Evolutionary conservation across 2,113 vertebrate species (phyloP).

Genomic region (Clarias macrocephalus): DNA sequence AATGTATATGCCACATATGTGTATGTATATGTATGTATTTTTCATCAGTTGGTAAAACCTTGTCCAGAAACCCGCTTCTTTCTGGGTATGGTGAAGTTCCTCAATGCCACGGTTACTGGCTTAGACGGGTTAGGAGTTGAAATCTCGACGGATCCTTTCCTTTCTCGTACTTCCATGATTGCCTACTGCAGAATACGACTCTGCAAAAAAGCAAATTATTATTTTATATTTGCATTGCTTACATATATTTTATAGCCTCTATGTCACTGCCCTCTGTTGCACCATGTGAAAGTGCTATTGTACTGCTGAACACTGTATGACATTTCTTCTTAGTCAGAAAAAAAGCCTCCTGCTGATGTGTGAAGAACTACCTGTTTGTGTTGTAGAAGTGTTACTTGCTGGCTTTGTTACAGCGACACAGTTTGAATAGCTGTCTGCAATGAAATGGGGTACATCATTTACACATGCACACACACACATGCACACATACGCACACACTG

Average conservation of each 20-base stretch:
- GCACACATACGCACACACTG: neutral
- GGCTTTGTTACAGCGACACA: slow-evolving; percentile 3
- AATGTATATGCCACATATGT: too few relatives aligned
- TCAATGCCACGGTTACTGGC: slow-evolving; percentile 20
- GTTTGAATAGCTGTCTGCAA: neutral
- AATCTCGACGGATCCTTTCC: slow-evolving; percentile 6
- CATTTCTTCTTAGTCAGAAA: neutral
- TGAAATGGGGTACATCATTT: neutral
- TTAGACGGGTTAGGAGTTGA: slow-evolving; percentile 19
- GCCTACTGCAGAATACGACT: slow-evolving; percentile 35
- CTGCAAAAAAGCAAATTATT: slow-evolving; percentile 17
- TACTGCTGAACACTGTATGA: neutral
- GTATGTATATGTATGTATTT: too few relatives aligned
- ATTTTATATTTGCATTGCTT: neutral
- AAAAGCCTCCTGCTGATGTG: neutral
- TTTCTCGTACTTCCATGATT: slow-evolving; percentile 41
- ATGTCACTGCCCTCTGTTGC: neutral
- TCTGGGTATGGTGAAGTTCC: slow-evolving; percentile 60
- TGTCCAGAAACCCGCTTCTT: slow-evolving; percentile 55
- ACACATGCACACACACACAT: neutral
- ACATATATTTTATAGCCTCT: neutral
- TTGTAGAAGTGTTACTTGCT: slow-evolving; percentile 11
- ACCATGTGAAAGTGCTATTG: neutral
- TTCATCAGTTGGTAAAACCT: slow-evolving; percentile 45
- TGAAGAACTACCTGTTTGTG: neutral